Evolutionary conservation across 2,113 vertebrate species (phyloP).

Genomic region (Lepus americanus): DNA sequence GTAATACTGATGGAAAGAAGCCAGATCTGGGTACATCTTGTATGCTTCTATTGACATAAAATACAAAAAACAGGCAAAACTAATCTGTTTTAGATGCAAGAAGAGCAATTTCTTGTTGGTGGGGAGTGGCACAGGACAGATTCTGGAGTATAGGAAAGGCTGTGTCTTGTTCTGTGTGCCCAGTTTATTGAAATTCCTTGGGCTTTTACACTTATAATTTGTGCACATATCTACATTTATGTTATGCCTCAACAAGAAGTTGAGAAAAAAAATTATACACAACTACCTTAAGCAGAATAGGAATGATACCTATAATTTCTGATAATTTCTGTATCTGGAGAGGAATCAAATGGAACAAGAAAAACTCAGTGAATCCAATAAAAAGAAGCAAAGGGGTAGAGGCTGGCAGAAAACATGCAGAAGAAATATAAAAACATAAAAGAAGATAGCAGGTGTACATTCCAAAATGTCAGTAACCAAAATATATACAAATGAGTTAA

Average conservation of each 20-base stretch:
- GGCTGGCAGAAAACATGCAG: not conserved
- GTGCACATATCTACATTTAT: not conserved
- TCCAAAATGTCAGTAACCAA: not conserved
- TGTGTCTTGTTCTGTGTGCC: not conserved
- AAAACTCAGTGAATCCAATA: not conserved
- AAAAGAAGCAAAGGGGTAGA: not conserved
- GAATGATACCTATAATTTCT: not conserved
- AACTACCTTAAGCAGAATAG: not conserved
- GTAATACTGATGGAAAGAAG: not conserved
- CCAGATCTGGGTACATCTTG: no score
- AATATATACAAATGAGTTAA: not conserved
- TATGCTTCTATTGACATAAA: not conserved
- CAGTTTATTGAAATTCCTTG: not conserved
- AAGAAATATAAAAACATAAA: conserved; percentile 39
- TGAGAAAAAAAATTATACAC: not conserved
- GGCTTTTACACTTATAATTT: not conserved
- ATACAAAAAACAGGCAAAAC: not conserved
- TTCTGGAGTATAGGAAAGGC: not conserved
- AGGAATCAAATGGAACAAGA: not conserved
- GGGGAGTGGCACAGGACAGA: not conserved
- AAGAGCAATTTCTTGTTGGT: not conserved
- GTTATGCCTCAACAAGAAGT: not conserved
- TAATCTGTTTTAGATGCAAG: not conserved
- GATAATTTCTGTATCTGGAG: not conserved
- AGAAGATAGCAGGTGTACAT: not conserved